A percentile compares a stretch with the other conserved stretches of the same genome.
phyloP scores from a whole-genome alignment of 2,888 invertebrate genomes.

The Ligdia adustata region DNA sequence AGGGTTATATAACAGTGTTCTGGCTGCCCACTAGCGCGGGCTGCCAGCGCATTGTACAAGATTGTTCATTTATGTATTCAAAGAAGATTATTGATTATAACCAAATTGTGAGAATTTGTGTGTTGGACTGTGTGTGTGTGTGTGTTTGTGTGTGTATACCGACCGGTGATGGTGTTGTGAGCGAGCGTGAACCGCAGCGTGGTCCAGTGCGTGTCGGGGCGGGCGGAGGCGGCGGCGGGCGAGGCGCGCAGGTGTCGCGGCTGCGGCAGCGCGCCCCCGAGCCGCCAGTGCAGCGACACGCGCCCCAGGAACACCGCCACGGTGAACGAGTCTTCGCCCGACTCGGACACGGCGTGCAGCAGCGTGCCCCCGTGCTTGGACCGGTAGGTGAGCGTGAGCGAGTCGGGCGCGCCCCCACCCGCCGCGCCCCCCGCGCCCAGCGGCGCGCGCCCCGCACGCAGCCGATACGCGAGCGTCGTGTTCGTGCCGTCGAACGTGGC shows the following conservation, averaged over 20 bases:
- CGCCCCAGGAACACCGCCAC: slow-evolving; percentile 87
- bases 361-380: slow-evolving; percentile 90
- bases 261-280: slow-evolving; percentile 90
- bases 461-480: slow-evolving; percentile 85
- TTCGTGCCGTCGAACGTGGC: slow-evolving; percentile 93
- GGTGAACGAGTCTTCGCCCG: slow-evolving; percentile 80
- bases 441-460: slow-evolving; percentile 62
- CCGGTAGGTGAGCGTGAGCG: slow-evolving; percentile 77
- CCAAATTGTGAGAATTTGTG: background rate
- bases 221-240: slow-evolving; percentile 54
- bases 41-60: too few species aligned
- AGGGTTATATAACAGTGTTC: too few species aligned
- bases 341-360: slow-evolving; percentile 79
- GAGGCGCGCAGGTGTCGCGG: slow-evolving; percentile 58
- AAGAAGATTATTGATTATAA: too few species aligned
- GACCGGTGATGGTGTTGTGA: slow-evolving; percentile 42
- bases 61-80: too few species aligned
- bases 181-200: slow-evolving; percentile 73
- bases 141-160: background rate
- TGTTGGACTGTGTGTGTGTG: background rate
- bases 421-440: slow-evolving; percentile 30
- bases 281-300: slow-evolving; percentile 83
- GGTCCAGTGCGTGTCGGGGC: slow-evolving; percentile 47
- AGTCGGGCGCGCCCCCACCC: slow-evolving; percentile 42
- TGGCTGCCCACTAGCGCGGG: too few species aligned